Evolutionary conservation across 1,140 invertebrate genomes (phyloP).

Genomic region (Diabrotica virgifera): DNA sequence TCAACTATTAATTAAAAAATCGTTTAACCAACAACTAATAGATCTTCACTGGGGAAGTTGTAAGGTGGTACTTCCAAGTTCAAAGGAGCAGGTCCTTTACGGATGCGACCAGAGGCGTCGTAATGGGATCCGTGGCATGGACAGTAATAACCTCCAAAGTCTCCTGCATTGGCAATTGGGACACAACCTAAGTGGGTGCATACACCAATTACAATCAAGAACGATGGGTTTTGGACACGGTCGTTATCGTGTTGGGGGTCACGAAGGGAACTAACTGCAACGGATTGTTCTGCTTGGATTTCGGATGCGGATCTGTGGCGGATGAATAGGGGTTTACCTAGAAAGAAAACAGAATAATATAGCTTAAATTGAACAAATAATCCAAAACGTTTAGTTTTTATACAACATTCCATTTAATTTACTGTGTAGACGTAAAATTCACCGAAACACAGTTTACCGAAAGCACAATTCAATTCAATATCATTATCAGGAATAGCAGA

Average conservation of each 20-base stretch:
- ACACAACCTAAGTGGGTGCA: conserved; percentile 99
- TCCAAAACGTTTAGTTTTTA: too few species aligned
- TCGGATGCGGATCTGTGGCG: conserved; percentile 83
- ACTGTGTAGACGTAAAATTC: too few species aligned
- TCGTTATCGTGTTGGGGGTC: conserved; percentile 87
- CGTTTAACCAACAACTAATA: conserved; percentile 77
- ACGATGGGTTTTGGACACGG: conserved; percentile 79
- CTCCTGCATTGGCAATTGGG: conserved; percentile 91
- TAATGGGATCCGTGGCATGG: conserved; percentile 99
- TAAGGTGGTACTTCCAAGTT: conserved; percentile 94
- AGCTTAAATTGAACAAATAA: too few species aligned
- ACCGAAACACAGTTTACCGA: too few species aligned
- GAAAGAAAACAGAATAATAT: conserved; percentile 9
- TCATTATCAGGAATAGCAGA: too few species aligned
- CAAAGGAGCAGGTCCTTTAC: conserved; percentile 96
- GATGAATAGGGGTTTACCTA: conserved; percentile 89
- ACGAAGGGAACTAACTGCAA: conserved; percentile 72
- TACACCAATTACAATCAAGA: conserved; percentile 92
- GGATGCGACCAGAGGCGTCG: conserved; percentile 94
- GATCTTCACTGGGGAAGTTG: conserved; percentile 68
- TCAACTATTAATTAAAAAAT: too few species aligned
- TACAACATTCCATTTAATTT: too few species aligned
- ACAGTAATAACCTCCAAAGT: conserved; percentile 95
- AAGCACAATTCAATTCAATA: too few species aligned
- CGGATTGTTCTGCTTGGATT: conserved; percentile 72